Base-by-base conservation (phyloP, 1,140 invertebrate species). In the Philotrypesis tridentata region DNA sequence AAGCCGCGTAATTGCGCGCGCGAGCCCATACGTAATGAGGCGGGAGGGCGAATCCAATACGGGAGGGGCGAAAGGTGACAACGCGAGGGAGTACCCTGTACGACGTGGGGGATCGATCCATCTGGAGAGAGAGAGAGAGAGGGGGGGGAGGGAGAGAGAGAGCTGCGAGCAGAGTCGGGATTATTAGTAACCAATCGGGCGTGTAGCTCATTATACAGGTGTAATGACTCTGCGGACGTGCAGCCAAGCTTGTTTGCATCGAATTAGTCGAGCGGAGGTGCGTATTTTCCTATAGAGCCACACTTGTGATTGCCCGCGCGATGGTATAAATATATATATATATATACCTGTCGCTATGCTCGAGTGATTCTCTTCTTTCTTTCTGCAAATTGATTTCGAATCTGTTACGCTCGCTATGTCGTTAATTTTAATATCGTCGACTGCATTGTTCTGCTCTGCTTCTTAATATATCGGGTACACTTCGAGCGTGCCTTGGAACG, bases 181-280 rank as follows among this genome's bases (percentile, higher is more conserved):
- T 82, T 78, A 82, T 82, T 82, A 73, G 80, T 78, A 73, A 31
- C 33, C 75, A 73, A 82, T 82, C 68, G 61, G 55, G 68, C 74
- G 29, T 61, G 60, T 5, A 77, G n/a, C 74, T 73, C 60, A 82
- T 82, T 78, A 72, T 31, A 6, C 14, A 60, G n/a, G 29, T 75
- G 48, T 67, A 80, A 67, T 73, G 70, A 48, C 60, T 67, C 60
- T 40, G 48, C 48, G 71, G 48, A 65, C 25, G 37, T 12, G 6
- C n/a, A 5, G 21, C 40, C n/a, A n/a, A n/a, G 65, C 78, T 73
- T 80, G 70, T 43, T 72, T 48, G 12, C 17, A 29, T 63, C 37
- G 29, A 80, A 80, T 80, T 80, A 73, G 48, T 55, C 43, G 12
- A 1, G 21, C 7, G 6, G 6, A n/a, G 48, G 48, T 2, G 5